phyloP scores from a whole-genome alignment of 1,140 invertebrate species.

The Cydia fagiglandana region DNA sequence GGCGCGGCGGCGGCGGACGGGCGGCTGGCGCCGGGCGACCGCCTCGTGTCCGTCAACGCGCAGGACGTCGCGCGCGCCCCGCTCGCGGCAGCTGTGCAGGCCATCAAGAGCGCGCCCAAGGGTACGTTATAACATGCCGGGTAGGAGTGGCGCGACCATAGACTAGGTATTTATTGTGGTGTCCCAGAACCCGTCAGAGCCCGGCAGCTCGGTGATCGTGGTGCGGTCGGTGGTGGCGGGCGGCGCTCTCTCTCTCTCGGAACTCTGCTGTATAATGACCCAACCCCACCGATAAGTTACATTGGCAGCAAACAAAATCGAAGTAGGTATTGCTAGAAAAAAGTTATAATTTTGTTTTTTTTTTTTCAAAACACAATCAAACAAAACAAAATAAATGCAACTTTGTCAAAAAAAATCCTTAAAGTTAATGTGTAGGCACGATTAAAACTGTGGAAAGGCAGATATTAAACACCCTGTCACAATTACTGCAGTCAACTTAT shows the following conservation, averaged over 20 bases:
- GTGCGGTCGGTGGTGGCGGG: conserved; percentile 77
- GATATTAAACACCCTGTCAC: too few species aligned
- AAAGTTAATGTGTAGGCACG: too few species aligned
- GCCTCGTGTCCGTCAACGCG: conserved; percentile 92
- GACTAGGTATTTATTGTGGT: neutral
- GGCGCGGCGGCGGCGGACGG: conserved; percentile 91
- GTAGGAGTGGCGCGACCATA: neutral
- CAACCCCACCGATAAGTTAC: too few species aligned
- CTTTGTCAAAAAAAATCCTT: too few species aligned
- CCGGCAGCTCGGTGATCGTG: conserved; percentile 92
- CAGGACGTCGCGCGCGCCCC: conserved; percentile 86
- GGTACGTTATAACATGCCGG: conserved; percentile 70
- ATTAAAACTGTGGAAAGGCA: too few species aligned
- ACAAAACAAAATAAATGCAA: too few species aligned
- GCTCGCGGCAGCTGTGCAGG: conserved; percentile 90
- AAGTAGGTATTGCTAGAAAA: too few species aligned
- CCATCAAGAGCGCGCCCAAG: conserved; percentile 87
- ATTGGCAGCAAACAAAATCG: too few species aligned
- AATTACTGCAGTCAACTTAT: neutral
- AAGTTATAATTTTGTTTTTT: too few species aligned
- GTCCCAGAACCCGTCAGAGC: conserved; percentile 87
- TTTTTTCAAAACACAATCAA: too few species aligned
- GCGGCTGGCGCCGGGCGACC: conserved; percentile 90
- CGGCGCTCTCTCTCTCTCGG: too few species aligned
- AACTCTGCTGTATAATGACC: too few species aligned